Conservation (phyloP, 2,797 vertebrate species). For the Cirrhinus molitorella region DNA sequence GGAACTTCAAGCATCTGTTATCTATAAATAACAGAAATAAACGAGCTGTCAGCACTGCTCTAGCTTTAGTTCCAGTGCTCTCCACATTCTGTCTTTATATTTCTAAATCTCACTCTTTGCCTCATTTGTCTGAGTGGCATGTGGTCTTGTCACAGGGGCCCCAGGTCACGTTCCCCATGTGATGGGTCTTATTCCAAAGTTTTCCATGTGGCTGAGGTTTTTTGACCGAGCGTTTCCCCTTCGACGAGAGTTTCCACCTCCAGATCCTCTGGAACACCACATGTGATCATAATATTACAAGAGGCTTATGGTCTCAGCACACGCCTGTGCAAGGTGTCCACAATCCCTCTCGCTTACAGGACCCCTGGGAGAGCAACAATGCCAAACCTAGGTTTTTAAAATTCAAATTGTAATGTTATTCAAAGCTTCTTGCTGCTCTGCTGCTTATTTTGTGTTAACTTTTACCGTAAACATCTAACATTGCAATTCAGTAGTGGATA, state of each 20-base stretch:
- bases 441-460: not conserved
- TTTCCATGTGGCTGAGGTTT: constrained; percentile 67
- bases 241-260: constrained; percentile 27
- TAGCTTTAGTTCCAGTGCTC: not conserved
- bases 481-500: not conserved
- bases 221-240: constrained; percentile 73
- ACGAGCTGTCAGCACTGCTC: not conserved
- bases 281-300: constrained; percentile 73
- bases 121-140: constrained; percentile 14
- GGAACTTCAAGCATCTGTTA: constrained; percentile 13
- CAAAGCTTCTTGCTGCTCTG: not conserved
- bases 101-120: not conserved
- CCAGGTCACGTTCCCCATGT: constrained; percentile 62
- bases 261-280: constrained; percentile 57
- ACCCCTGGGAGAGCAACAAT: not conserved
- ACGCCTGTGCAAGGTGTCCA: constrained; percentile 57
- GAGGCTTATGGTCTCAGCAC: constrained; percentile 66
- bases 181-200: constrained; percentile 67
- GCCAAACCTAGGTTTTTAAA: not conserved
- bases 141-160: constrained; percentile 57
- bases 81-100: constrained; percentile 6
- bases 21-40: constrained; percentile 3
- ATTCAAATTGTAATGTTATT: not conserved
- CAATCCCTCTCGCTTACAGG: constrained; percentile 1
- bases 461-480: not conserved